Evolutionary conservation across 2,888 invertebrate species (phyloP), one percentile per base, ranked within the genome.

Genomic region (Protophormia terraenovae): DNA sequence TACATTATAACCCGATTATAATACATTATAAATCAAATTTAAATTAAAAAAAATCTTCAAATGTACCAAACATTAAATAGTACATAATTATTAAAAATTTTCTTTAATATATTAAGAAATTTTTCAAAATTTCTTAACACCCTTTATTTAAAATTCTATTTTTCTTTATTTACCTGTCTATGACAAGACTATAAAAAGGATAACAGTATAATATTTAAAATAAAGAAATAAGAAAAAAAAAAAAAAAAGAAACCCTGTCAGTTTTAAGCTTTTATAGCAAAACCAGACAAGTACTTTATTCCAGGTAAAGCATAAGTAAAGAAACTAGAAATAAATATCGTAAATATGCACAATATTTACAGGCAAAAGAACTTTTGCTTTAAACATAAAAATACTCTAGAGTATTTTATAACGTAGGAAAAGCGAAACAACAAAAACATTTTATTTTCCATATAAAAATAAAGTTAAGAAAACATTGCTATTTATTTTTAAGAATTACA

Each of bases 281-380:
- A 29, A 12, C 66, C 60, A 47, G 38, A 16, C 66, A 73, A 73
- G 35, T 8, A 50, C 35, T 16, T 29, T n/a, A n/a, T n/a, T n/a
- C n/a, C n/a, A n/a, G 41, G 62, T 55, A 47, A 47, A 41, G 58
- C 53, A 75, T 47, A 77, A n/a, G 22, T 53, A 78, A 67, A 50
- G n/a, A n/a, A n/a, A n/a, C n/a, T n/a, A 50, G 19, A 50, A 50
- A 50, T 22, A 50, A 60, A 73, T 22, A 50, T n/a, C n/a, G n/a
- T 45, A 80, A 73, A 71, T 66, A 58, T 76, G 32, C n/a, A 69
- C 29, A 71, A 84, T 82, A 85, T 73, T 76, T 82, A 66, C 73
- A 79, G 78, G 82, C 75, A 35, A 66, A 80, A 50, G 53, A 32
- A 64, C 29, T 45, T n/a, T n/a, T 72, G 53, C 45, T 41, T 80